A percentile compares a stretch with the other conserved stretches of the same genome.
These are phyloP conservation scores for Bergia sp. DNA, from an alignment of 92 coral and sea anemone genomes.

Conservation along the genomic window DNA sequence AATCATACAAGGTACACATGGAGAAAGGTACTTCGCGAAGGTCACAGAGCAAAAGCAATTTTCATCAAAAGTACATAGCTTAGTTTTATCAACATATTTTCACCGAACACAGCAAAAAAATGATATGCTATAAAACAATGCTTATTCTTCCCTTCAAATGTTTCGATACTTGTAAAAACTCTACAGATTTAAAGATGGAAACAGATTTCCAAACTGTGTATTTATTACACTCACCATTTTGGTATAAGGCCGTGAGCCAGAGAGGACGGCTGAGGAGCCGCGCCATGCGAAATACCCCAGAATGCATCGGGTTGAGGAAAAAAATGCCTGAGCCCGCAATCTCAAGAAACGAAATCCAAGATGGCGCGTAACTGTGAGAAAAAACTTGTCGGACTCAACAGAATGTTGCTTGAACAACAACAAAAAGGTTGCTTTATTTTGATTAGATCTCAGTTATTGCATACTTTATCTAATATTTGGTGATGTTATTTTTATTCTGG, in stretches of 20 bases:
- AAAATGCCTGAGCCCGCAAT: conserved; percentile 63
- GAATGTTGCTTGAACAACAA: conserved; percentile 85
- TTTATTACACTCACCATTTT: conserved; percentile 71
- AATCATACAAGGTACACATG: not conserved
- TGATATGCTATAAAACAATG: not conserved
- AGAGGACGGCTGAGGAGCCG: conserved; percentile 76
- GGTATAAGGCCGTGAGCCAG: conserved; percentile 76
- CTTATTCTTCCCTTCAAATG: not conserved
- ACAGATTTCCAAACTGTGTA: conserved; percentile 51
- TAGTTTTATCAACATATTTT: not conserved
- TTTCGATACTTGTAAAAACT: not conserved
- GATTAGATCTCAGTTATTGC: not conserved
- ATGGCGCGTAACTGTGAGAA: conserved; percentile 97
- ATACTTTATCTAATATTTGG: not conserved
- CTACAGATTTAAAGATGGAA: conserved; percentile 60
- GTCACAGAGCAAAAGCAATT: not conserved
- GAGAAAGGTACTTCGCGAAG: not conserved
- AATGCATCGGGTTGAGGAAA: conserved; percentile 24
- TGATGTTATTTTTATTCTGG: not conserved
- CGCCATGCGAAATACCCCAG: conserved; percentile 48
- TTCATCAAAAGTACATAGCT: not conserved
- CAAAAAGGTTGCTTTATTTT: conserved; percentile 68
- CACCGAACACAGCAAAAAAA: not conserved
- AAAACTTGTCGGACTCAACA: conserved; percentile 83
- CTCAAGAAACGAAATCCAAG: conserved; percentile 56